These are phyloP conservation scores for Fragum sueziense DNA, from an alignment of 2,888 invertebrate species.

Conservation along the genomic window DNA sequence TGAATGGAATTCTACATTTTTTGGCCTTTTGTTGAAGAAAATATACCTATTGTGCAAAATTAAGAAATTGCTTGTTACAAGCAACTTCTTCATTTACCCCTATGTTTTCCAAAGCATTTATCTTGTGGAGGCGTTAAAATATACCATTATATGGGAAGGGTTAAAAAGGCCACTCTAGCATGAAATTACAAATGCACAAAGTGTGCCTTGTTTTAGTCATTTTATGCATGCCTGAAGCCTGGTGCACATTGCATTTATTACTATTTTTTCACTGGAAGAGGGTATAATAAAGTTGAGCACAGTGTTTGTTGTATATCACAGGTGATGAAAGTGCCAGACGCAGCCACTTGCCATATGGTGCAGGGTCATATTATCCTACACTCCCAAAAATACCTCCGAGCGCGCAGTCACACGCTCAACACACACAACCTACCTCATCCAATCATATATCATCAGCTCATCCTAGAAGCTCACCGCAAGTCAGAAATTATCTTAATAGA, in stretches of 20 bases:
- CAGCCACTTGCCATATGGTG: slow-evolving; percentile 60
- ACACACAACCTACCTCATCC: slow-evolving; percentile 4
- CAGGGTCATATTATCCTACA: slow-evolving; percentile 38
- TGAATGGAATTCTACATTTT: too few species aligned
- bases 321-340: slow-evolving; percentile 66
- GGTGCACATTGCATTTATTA: too few species aligned
- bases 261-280: too few species aligned
- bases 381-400: slow-evolving; percentile 54
- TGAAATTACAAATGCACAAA: too few species aligned
- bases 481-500: slow-evolving; percentile 2
- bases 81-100: background rate
- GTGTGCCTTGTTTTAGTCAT: too few species aligned
- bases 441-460: slow-evolving; percentile 5
- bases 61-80: background rate
- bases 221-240: too few species aligned
- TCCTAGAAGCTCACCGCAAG: background rate
- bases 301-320: slow-evolving; percentile 60
- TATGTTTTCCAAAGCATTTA: background rate
- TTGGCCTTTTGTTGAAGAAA: too few species aligned
- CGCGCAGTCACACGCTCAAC: slow-evolving; percentile 15
- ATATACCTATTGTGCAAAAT: too few species aligned
- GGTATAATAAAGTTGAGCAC: slow-evolving; percentile 5
- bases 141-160: background rate
- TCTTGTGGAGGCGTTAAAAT: background rate
- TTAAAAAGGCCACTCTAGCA: too few species aligned